A percentile compares a stretch with the other conserved stretches of the same genome.
Evolutionary conservation across 2,797 vertebrate genomes (phyloP).

Genomic region (Scolopax rusticola): DNA sequence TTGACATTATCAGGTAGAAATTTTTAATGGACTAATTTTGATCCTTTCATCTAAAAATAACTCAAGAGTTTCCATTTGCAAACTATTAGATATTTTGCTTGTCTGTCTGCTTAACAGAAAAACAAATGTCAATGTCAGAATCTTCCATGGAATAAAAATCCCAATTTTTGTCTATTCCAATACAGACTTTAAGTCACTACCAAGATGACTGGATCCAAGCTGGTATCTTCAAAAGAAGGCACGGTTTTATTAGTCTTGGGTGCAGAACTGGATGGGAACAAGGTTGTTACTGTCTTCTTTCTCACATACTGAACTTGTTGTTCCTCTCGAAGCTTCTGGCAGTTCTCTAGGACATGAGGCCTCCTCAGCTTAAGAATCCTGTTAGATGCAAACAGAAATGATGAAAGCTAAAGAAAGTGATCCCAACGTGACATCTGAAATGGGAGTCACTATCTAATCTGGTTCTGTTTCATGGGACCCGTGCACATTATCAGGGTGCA

Average conservation of each 20-base stretch:
- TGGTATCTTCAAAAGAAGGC: background rate
- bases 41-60: constrained; percentile 42
- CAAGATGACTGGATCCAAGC: background rate
- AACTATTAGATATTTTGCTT: constrained; percentile 10
- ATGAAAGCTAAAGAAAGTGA: background rate
- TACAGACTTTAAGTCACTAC: background rate
- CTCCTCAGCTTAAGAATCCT: background rate
- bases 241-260: background rate
- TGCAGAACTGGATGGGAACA: background rate
- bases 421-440: background rate
- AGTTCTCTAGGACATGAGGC: background rate
- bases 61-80: constrained; percentile 31
- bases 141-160: background rate
- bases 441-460: background rate
- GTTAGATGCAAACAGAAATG: background rate
- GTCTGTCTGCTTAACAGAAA: background rate
- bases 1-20: constrained; percentile 55
- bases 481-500: background rate
- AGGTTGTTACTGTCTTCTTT: background rate
- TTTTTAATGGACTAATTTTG: constrained; percentile 57
- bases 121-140: background rate
- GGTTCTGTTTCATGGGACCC: background rate
- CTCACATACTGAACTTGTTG: background rate
- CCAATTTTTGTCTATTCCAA: background rate
- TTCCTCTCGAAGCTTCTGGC: background rate